Evolutionary conservation across 2,113 vertebrate species (phyloP).

Genomic region (Trichomycterus rosablanca): DNA sequence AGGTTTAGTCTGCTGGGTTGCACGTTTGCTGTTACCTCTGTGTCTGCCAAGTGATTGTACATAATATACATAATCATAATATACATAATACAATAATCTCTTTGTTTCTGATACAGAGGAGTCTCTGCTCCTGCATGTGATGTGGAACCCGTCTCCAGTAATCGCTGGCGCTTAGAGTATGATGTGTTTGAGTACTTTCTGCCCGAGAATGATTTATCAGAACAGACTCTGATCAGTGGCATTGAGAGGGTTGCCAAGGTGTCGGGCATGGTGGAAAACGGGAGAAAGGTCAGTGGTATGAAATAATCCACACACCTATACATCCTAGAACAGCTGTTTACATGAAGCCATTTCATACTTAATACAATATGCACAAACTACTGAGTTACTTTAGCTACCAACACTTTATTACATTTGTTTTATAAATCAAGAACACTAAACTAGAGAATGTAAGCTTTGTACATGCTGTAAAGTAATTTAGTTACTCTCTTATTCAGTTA

Average conservation of each 20-base stretch:
- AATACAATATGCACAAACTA: no score
- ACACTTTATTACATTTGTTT: no score
- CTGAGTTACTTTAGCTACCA: no score
- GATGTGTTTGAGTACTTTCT: constrained; percentile 90
- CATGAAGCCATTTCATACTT: no score
- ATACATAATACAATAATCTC: not conserved
- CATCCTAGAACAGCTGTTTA: no score
- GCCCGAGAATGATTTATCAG: constrained; percentile 76
- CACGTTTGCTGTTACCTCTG: no score
- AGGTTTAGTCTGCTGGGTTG: no score
- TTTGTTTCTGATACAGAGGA: constrained; percentile 60
- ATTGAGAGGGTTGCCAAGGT: constrained; percentile 71
- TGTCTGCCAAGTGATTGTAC: no score
- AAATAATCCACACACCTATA: not conserved
- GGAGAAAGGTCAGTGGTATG: constrained; percentile 64
- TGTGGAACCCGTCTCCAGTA: constrained; percentile 38
- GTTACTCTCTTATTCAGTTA: no score
- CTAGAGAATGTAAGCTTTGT: no score
- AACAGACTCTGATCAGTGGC: constrained; percentile 67
- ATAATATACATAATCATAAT: not conserved
- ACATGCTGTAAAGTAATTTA: no score
- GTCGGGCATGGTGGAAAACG: constrained; percentile 60
- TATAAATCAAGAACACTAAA: no score
- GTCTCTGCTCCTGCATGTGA: constrained; percentile 68
- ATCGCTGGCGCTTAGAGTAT: constrained; percentile 78